These are phyloP conservation scores for Nephrotoma appendiculata DNA, from an alignment of 2,888 invertebrate genomes.

Conservation along the genomic window DNA sequence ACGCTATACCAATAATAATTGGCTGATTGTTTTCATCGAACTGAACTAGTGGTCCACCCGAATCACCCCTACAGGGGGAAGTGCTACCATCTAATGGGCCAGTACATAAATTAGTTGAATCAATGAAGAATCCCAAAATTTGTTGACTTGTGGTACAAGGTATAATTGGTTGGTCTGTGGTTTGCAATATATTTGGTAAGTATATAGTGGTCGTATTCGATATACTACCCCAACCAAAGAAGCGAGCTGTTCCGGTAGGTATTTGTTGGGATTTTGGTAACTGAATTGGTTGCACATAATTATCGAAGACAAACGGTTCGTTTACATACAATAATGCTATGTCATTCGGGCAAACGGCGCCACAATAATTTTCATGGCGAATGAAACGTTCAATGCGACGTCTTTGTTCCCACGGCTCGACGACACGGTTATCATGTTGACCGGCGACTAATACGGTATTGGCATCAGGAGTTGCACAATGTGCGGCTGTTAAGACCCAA, in stretches of 20 bases:
- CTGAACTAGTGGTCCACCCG: slow-evolving; percentile 27
- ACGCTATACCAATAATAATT: too few species aligned
- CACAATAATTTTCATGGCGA: slow-evolving; percentile 22
- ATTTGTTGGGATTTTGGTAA: slow-evolving; percentile 23
- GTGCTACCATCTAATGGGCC: slow-evolving; percentile 28
- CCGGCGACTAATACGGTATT: slow-evolving; percentile 29
- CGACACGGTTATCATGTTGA: slow-evolving; percentile 24
- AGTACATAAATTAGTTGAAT: slow-evolving; percentile 30
- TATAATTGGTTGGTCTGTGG: background rate
- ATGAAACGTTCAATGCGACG: background rate
- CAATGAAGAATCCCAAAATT: slow-evolving; percentile 14
- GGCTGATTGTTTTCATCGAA: slow-evolving; percentile 10
- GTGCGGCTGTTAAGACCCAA: slow-evolving; percentile 32
- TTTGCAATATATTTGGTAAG: background rate
- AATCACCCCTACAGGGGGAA: slow-evolving; percentile 35
- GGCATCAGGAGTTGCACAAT: slow-evolving; percentile 21
- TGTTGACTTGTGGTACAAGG: background rate
- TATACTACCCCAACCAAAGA: slow-evolving; percentile 32
- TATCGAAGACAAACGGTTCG: slow-evolving; percentile 21
- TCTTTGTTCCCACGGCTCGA: slow-evolving; percentile 16
- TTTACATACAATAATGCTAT: slow-evolving; percentile 35
- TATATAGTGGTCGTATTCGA: background rate
- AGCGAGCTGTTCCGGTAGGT: slow-evolving; percentile 15
- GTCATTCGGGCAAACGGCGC: slow-evolving; percentile 35
- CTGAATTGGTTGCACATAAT: slow-evolving; percentile 24